Base-by-base conservation (phyloP, 2,888 invertebrate genomes). In the Eristalis intricaria region DNA sequence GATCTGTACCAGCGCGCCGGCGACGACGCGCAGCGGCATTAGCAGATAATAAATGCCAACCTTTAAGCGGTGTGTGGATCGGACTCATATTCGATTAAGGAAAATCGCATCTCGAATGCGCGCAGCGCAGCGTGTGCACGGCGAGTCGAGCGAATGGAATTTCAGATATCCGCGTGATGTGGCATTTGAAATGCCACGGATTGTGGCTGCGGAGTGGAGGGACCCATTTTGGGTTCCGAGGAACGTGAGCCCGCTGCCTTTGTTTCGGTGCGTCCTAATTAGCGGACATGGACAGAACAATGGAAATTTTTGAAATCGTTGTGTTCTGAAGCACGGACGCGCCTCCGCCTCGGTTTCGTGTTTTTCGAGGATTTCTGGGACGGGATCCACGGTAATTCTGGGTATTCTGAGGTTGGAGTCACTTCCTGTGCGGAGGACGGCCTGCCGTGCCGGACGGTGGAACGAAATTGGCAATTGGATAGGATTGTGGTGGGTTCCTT, bases 11-110 rank as follows among this genome's bases (percentile, higher is more conserved):
- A 64, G 23, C 56, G 66, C 1, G 5, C 4, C 50, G 15, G 43
- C n/a, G n/a, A n/a, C n/a, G n/a, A n/a, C 15, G n/a, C 35, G 4
- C 23, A 71, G 60, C 58, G 84, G 58, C 74, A 86, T 77, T 86
- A 77, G 70, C 77, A 61, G 83, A 78, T 74, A 86, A 75, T 75
- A 86, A 86, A 83, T 69, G 73, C 76, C 73, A 77, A 85, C 82
- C 76, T 85, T 85, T 82, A 75, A 29, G 22, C 8, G 56, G 43
- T 38, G 15, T 35, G 43, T 10, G 40, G n/a, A 50, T 50, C 26
- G 63, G 58, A 73, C 65, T 79, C 78, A 78, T 78, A 71, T 79
- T 56, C 66, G 73, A 66, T 66, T 32, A 79, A 73, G 29, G 11
- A 56, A 60, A 71, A 66, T 69, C 68, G 61, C 29, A 69, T 23